Evolutionary conservation across 2,113 vertebrate species (phyloP).

Genomic region (Numida meleagris): DNA sequence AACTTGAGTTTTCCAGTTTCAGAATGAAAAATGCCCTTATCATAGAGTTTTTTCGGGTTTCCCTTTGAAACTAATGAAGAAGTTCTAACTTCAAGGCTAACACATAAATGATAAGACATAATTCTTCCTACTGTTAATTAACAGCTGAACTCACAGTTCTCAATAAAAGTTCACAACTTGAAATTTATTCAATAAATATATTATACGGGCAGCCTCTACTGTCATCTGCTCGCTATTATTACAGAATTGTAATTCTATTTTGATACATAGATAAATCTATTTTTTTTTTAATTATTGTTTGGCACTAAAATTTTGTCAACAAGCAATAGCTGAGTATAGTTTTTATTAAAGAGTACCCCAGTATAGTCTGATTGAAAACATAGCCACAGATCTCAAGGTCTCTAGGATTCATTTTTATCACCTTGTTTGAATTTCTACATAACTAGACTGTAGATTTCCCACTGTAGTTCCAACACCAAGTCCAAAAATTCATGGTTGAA

Average conservation of each 20-base stretch:
- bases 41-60: background rate
- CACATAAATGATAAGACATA: background rate
- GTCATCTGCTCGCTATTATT: background rate
- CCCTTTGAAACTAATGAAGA: background rate
- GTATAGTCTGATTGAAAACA: background rate
- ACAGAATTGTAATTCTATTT: background rate
- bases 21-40: background rate
- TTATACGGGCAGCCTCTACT: background rate
- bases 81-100: background rate
- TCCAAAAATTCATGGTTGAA: slow-evolving; percentile 20
- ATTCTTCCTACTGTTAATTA: background rate
- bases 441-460: background rate
- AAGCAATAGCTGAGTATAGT: background rate
- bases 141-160: background rate
- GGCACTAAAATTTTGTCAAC: background rate
- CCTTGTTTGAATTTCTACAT: background rate
- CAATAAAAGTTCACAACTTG: background rate
- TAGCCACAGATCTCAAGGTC: background rate
- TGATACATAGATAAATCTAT: background rate
- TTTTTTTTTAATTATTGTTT: background rate
- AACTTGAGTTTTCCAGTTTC: background rate
- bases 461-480: background rate
- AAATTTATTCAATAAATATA: background rate
- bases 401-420: background rate
- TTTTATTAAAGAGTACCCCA: background rate